These are phyloP conservation scores for Opisthograptis luteolata DNA, from an alignment of 2,888 invertebrate species.

Conservation along the genomic window DNA sequence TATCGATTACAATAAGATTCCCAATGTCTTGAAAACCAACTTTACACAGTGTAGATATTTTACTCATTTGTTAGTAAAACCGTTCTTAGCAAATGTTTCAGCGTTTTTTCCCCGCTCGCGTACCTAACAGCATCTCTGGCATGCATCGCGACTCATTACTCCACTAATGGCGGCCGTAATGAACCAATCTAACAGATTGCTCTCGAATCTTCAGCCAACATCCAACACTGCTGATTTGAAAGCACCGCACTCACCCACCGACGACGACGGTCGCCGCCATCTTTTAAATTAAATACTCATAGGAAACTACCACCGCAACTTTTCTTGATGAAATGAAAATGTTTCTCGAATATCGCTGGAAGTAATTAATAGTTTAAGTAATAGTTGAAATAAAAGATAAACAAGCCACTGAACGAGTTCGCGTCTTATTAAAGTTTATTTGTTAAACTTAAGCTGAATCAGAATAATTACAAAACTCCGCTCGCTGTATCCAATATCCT, in stretches of 20 bases:
- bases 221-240: slow-evolving; percentile 70
- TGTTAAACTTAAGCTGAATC: slow-evolving; percentile 6
- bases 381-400: slow-evolving; percentile 26
- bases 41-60: too few species aligned
- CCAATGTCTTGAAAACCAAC: too few species aligned
- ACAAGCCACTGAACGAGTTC: slow-evolving; percentile 10
- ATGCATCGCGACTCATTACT: slow-evolving; percentile 83
- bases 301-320: slow-evolving; percentile 32
- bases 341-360: slow-evolving; percentile 31
- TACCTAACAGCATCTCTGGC: slow-evolving; percentile 53
- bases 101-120: slow-evolving; percentile 49
- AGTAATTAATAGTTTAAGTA: slow-evolving; percentile 35
- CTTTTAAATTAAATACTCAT: slow-evolving; percentile 69
- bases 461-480: slow-evolving; percentile 19
- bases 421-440: slow-evolving; percentile 21
- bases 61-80: too few species aligned
- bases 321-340: slow-evolving; percentile 36
- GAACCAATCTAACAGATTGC: slow-evolving; percentile 84
- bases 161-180: slow-evolving; percentile 80
- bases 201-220: slow-evolving; percentile 78
- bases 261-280: slow-evolving; percentile 55
- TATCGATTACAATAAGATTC: too few species aligned
- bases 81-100: too few species aligned
- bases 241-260: slow-evolving; percentile 57
- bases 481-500: slow-evolving; percentile 14